Conservation (phyloP, 2,888 invertebrate species). For the Cantharis lateralis region DNA sequence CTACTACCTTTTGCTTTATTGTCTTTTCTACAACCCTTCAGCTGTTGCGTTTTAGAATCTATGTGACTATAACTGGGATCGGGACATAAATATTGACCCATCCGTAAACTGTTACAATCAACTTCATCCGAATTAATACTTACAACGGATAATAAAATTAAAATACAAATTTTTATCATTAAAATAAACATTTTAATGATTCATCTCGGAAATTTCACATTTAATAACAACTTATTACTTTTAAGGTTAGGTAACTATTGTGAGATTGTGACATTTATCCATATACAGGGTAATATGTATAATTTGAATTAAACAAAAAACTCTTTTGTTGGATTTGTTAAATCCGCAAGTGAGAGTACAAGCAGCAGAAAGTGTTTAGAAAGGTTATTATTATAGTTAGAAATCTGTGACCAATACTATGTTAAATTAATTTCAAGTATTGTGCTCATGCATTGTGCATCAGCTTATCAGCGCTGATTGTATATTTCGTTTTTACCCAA, state of each 20-base stretch:
- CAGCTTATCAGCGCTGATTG: too few relatives aligned
- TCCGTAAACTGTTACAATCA: conserved; percentile 73
- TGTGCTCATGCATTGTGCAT: too few relatives aligned
- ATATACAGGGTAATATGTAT: background rate
- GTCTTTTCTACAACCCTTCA: conserved; percentile 76
- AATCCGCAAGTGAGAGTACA: too few relatives aligned
- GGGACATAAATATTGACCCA: conserved; percentile 84
- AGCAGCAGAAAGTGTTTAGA: too few relatives aligned
- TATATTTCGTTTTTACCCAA: too few relatives aligned
- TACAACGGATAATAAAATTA: background rate
- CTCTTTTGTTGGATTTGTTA: too few relatives aligned
- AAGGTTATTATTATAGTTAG: too few relatives aligned
- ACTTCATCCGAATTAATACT: conserved; percentile 45
- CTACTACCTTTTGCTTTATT: conserved; percentile 76
- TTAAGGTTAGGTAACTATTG: background rate
- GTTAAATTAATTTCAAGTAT: too few relatives aligned
- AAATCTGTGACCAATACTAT: too few relatives aligned
- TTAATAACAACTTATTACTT: background rate
- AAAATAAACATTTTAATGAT: background rate
- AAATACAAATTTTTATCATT: background rate
- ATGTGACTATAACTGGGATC: conserved; percentile 77
- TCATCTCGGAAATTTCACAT: conserved; percentile 50
- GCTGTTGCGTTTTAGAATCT: conserved; percentile 88
- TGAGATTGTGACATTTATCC: background rate
- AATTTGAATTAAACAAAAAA: too few relatives aligned